Percentiles rank a stretch among this genome's conserved stretches.
phyloP scores from a whole-genome alignment of 1,140 invertebrate genomes.

The Nasonia longicornis region DNA sequence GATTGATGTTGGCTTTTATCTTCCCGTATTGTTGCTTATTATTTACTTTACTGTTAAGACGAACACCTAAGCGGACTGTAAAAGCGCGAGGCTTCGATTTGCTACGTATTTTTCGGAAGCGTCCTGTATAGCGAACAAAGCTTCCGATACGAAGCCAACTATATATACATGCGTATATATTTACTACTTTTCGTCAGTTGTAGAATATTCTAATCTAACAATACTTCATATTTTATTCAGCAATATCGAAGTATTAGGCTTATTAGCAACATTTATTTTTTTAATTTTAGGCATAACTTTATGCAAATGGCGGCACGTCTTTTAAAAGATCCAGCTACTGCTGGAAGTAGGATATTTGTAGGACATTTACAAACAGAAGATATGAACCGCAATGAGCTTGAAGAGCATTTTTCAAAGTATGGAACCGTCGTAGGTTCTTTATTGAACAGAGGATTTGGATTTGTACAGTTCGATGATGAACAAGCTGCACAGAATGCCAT shows the following conservation, averaged over 20 bases:
- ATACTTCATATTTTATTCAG: too few species aligned
- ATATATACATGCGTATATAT: background rate
- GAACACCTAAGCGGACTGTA: too few species aligned
- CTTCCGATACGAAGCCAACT: background rate
- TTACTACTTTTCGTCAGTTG: too few species aligned
- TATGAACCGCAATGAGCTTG: constrained; percentile 76
- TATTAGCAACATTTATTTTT: background rate
- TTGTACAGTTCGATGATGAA: constrained; percentile 86
- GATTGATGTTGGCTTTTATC: background rate
- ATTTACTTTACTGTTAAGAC: background rate
- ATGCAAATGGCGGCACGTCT: constrained; percentile 62
- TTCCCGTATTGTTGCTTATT: background rate
- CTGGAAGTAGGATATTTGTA: constrained; percentile 80
- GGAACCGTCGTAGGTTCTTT: constrained; percentile 80
- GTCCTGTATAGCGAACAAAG: background rate
- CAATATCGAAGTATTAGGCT: too few species aligned
- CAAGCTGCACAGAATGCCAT: constrained; percentile 80
- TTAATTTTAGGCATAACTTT: constrained; percentile 21
- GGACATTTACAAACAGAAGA: constrained; percentile 77
- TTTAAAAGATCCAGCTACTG: constrained; percentile 78
- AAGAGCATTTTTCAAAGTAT: constrained; percentile 80
- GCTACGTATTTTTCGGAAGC: background rate
- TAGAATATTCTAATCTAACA: too few species aligned
- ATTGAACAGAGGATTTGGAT: constrained; percentile 84
- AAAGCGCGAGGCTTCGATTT: too few species aligned